These are phyloP conservation scores for Formica aserva DNA, from an alignment of 2,888 invertebrate species.

Conservation along the genomic window DNA sequence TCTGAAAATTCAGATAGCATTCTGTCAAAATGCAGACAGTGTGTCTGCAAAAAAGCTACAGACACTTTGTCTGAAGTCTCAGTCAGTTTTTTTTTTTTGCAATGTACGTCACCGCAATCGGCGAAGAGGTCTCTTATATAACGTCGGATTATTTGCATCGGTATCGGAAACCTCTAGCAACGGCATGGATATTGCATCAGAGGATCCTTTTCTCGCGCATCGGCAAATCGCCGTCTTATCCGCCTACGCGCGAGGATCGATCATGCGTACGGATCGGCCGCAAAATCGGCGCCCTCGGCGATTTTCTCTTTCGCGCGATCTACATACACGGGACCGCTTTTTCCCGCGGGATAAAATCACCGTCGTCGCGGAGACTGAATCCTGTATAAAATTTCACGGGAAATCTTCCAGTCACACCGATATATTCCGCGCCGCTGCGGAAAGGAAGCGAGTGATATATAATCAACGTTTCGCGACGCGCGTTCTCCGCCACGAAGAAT, in stretches of 20 bases:
- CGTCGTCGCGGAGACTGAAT: slow-evolving; percentile 68
- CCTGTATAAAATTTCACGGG: slow-evolving; percentile 69
- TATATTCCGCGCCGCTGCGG: slow-evolving; percentile 37
- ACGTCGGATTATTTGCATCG: slow-evolving; percentile 41
- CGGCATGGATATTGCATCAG: slow-evolving; percentile 35
- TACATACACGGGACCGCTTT: slow-evolving; percentile 47
- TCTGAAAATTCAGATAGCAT: too few relatives aligned
- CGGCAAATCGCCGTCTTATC: slow-evolving; percentile 27
- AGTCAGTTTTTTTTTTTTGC: too few relatives aligned
- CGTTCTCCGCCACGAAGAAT: slow-evolving; percentile 32
- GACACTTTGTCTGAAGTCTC: too few relatives aligned
- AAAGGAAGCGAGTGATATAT: slow-evolving; percentile 67
- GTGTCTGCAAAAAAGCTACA: too few relatives aligned
- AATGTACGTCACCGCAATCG: background rate
- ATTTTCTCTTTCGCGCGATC: slow-evolving; percentile 66
- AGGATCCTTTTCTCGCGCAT: slow-evolving; percentile 15
- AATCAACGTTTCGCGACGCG: slow-evolving; percentile 66
- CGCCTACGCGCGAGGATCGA: slow-evolving; percentile 43
- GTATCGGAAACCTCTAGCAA: slow-evolving; percentile 5
- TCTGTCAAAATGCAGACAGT: too few relatives aligned
- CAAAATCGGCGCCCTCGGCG: slow-evolving; percentile 33
- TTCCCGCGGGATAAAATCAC: slow-evolving; percentile 73
- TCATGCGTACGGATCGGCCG: slow-evolving; percentile 59
- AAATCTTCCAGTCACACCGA: slow-evolving; percentile 22
- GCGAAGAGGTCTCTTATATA: slow-evolving; percentile 13